Conservation (phyloP, 2,113 vertebrate genomes). For the Coptodon bakossiorum region DNA sequence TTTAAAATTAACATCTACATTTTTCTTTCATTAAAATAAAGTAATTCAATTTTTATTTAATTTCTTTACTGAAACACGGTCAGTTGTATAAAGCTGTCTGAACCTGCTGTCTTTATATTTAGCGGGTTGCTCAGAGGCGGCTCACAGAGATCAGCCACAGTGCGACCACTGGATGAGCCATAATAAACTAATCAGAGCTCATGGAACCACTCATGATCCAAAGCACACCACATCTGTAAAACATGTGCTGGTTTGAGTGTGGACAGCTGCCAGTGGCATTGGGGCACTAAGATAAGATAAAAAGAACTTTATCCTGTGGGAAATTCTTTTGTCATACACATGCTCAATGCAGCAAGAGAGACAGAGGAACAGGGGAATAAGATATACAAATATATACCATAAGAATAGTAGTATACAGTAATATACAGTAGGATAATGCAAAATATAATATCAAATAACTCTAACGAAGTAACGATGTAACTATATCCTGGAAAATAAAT, state of each 20-base stretch:
- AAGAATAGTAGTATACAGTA: not conserved
- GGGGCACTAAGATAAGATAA: not conserved
- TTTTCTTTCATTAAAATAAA: not conserved
- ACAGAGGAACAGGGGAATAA: not conserved
- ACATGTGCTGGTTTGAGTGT: not conserved
- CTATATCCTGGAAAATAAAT: not conserved
- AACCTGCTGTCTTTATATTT: not conserved
- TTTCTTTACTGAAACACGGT: not conserved
- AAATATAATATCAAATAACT: not conserved
- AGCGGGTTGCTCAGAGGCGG: not conserved
- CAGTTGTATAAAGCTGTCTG: not conserved
- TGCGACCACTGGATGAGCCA: fast-evolving
- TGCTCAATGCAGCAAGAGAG: not conserved
- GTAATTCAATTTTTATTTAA: not conserved
- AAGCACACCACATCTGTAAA: not conserved
- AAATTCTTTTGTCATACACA: too few species aligned
- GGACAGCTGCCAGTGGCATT: not conserved
- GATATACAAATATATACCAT: not conserved
- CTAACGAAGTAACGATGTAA: not conserved
- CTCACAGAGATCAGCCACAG: not conserved
- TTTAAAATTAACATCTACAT: not conserved
- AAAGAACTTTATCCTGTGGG: not conserved
- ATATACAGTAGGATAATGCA: not conserved
- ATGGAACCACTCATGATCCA: not conserved
- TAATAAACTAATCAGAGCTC: not conserved